phyloP scores from a whole-genome alignment of 2,113 vertebrate species.

The Xenopus borealis region DNA sequence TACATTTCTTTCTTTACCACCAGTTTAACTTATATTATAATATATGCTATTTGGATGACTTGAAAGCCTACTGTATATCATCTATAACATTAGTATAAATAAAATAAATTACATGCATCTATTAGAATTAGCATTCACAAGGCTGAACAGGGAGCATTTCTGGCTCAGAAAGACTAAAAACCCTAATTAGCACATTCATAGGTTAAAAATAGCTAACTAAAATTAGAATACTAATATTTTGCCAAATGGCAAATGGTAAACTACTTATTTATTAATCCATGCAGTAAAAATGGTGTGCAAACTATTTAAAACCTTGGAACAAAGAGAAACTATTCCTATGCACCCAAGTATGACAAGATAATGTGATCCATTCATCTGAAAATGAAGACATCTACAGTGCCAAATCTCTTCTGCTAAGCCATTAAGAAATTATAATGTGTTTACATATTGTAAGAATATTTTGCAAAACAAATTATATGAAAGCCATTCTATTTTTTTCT shows the following conservation, averaged over 20 bases:
- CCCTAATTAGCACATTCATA: too few relatives aligned
- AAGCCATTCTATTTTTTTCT: too few relatives aligned
- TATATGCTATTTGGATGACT: too few relatives aligned
- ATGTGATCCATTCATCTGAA: slow-evolving; percentile 38
- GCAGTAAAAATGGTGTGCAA: slow-evolving; percentile 40
- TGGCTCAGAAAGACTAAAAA: too few relatives aligned
- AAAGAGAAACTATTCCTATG: slow-evolving; percentile 40
- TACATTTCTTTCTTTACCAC: too few relatives aligned
- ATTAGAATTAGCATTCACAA: too few relatives aligned
- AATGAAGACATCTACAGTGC: slow-evolving; percentile 23
- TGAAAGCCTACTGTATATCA: too few relatives aligned
- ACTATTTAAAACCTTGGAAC: slow-evolving; percentile 42
- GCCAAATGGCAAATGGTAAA: slow-evolving; percentile 35
- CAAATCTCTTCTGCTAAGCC: background rate
- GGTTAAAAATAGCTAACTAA: background rate
- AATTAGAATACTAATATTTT: slow-evolving; percentile 32
- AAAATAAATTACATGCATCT: too few relatives aligned
- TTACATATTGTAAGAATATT: background rate
- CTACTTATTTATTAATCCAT: slow-evolving; percentile 45
- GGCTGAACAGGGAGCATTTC: too few relatives aligned
- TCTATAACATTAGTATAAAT: too few relatives aligned
- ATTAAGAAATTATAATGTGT: background rate
- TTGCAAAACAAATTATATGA: too few relatives aligned
- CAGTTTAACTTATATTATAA: too few relatives aligned
- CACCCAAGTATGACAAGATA: slow-evolving; percentile 39